A percentile compares a stretch with the other conserved stretches of the same genome.
phyloP scores from a whole-genome alignment of 2,888 invertebrate genomes.

The Yponomeuta cagnagella region DNA sequence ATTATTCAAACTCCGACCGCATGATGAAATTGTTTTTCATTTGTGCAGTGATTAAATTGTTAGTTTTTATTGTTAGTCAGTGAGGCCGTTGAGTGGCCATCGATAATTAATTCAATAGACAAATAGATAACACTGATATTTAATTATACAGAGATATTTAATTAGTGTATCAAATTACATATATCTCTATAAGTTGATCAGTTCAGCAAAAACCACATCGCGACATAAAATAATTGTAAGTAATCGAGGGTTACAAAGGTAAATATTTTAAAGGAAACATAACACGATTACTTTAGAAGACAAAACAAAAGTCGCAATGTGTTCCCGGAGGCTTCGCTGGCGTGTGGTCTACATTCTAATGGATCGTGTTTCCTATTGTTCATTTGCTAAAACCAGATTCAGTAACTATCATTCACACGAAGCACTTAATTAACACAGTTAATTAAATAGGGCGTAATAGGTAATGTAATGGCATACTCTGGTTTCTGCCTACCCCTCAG shows the following conservation, averaged over 20 bases:
- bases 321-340: not conserved
- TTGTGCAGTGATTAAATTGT: not conserved
- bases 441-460: not conserved
- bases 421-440: not conserved
- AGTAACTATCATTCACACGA: not conserved
- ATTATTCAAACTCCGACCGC: not conserved
- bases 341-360: constrained; percentile 1
- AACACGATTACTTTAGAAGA: not conserved
- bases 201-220: too few relatives aligned
- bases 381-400: constrained; percentile 1
- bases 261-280: not conserved
- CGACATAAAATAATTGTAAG: too few relatives aligned
- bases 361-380: constrained; percentile 5
- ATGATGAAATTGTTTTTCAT: not conserved
- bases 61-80: too few relatives aligned
- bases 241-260: not conserved
- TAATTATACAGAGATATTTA: too few relatives aligned
- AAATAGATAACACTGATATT: too few relatives aligned
- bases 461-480: too few relatives aligned
- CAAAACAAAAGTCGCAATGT: not conserved
- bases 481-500: not conserved
- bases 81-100: too few relatives aligned
- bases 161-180: too few relatives aligned
- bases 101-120: too few relatives aligned
- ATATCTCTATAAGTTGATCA: too few relatives aligned